Percentiles rank a stretch among this genome's conserved stretches.
phyloP scores from a whole-genome alignment of 2,113 vertebrate genomes.

The Macroglossus sobrinus region DNA sequence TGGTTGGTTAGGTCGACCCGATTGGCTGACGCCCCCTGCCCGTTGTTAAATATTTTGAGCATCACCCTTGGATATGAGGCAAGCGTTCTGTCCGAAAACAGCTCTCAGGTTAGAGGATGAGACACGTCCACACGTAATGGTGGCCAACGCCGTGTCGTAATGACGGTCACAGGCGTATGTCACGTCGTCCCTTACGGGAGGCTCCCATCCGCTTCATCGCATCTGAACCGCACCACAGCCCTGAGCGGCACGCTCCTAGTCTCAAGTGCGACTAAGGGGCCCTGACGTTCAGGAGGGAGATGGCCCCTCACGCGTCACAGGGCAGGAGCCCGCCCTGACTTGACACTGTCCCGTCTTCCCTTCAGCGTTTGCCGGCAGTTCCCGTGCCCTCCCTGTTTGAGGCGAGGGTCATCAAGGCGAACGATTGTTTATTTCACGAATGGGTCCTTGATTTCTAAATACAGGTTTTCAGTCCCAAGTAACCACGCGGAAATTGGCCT shows the following conservation, averaged over 20 bases:
- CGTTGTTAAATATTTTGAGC: background rate
- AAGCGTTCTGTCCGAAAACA: background rate
- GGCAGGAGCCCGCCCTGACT: background rate
- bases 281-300: background rate
- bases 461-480: background rate
- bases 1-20: background rate
- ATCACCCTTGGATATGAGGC: background rate
- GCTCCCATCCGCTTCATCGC: background rate
- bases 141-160: background rate
- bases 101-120: background rate
- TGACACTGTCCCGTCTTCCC: background rate
- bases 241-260: rapidly evolving
- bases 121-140: background rate
- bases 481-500: background rate
- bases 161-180: background rate
- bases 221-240: background rate
- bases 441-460: background rate
- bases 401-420: background rate
- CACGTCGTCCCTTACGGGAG: background rate
- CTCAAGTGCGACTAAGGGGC: background rate
- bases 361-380: background rate
- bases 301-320: background rate
- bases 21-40: background rate
- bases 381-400: background rate
- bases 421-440: background rate